A percentile compares a stretch with the other conserved stretches of the same genome.
Evolutionary conservation across 2,113 vertebrate species (phyloP).

Genomic region (Procavia capensis): DNA sequence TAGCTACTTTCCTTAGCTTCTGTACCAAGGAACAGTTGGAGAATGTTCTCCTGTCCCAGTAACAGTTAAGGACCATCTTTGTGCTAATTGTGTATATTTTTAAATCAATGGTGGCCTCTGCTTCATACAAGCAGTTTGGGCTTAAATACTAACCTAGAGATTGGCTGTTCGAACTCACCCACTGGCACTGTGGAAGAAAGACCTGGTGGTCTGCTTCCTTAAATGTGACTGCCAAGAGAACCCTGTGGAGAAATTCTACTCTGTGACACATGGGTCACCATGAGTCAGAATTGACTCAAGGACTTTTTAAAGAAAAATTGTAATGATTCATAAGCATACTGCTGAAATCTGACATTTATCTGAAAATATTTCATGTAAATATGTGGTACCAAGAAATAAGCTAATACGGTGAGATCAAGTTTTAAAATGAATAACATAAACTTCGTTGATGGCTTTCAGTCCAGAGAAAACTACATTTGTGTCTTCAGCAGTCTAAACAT

Average conservation of each 20-base stretch:
- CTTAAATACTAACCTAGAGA: neutral
- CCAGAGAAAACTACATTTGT: neutral
- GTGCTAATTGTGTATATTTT: slow-evolving; percentile 2
- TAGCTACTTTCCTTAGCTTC: neutral
- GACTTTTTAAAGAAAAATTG: neutral
- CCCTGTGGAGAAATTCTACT: neutral
- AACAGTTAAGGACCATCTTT: neutral
- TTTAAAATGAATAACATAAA: neutral
- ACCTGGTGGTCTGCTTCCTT: neutral
- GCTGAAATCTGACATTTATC: slow-evolving; percentile 32
- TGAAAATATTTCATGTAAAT: slow-evolving; percentile 43
- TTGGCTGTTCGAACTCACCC: neutral
- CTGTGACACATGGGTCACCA: neutral
- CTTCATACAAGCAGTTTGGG: neutral
- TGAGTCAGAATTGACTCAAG: neutral
- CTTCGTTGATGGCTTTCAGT: neutral
- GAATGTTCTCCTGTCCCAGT: neutral
- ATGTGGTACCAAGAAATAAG: neutral
- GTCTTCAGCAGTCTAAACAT: neutral
- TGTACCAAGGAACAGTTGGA: neutral
- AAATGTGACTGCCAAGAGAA: neutral
- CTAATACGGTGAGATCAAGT: neutral
- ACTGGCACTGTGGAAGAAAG: neutral
- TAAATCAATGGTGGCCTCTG: neutral
- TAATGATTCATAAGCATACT: neutral